Percentiles rank a stretch among this genome's conserved stretches.
Conservation (phyloP, 2,113 vertebrate genomes). For the Glaucidium brasilianum region DNA sequence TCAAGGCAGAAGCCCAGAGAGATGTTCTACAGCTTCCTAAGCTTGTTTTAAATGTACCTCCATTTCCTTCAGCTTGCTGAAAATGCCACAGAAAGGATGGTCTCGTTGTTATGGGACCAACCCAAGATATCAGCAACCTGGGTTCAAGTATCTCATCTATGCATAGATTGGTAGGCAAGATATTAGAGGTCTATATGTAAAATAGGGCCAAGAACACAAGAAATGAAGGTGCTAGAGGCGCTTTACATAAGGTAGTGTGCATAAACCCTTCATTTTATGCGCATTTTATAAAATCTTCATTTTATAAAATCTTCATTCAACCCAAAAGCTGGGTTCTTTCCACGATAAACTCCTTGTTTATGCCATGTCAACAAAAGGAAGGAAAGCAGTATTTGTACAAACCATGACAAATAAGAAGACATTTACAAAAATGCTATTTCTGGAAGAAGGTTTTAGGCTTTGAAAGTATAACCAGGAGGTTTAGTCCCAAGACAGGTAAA, state of each 20-base stretch:
- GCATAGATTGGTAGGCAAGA: background rate
- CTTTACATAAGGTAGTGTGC: background rate
- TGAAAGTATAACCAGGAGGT: background rate
- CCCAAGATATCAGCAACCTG: background rate
- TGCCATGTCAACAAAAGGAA: background rate
- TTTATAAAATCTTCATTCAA: too few species aligned
- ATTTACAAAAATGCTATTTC: background rate
- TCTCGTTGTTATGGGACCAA: accelerated
- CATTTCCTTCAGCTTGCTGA: background rate
- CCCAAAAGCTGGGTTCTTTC: background rate
- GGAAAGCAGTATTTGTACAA: background rate
- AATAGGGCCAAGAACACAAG: background rate
- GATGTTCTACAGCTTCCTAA: background rate
- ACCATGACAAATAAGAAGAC: background rate
- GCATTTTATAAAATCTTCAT: too few species aligned
- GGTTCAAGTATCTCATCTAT: background rate
- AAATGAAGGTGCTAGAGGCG: background rate
- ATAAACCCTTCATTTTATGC: background rate
- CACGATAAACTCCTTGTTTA: background rate
- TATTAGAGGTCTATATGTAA: background rate
- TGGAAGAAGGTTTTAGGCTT: background rate
- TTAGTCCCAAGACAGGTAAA: background rate
- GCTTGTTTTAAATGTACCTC: background rate
- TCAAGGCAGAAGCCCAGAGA: background rate
- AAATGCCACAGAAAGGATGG: background rate